Conservation (phyloP, 2,113 vertebrate genomes). For the Nymphicus hollandicus region DNA sequence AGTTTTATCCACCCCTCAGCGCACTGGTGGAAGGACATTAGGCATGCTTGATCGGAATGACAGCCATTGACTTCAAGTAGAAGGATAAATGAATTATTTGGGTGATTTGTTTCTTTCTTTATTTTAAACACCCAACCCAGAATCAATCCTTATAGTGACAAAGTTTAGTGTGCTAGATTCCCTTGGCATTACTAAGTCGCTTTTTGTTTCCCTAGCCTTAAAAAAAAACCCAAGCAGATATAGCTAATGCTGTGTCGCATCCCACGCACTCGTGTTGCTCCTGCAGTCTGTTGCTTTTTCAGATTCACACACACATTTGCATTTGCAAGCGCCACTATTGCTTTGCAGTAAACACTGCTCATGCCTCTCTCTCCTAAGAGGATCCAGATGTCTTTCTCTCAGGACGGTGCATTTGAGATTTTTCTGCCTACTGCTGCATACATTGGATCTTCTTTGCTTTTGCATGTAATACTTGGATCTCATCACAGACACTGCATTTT, state of each 20-base stretch:
- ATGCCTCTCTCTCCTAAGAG: background rate
- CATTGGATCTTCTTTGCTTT: background rate
- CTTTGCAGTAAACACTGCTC: constrained; percentile 46
- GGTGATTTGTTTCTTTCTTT: background rate
- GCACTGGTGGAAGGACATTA: background rate
- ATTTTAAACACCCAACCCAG: background rate
- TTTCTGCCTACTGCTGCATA: background rate
- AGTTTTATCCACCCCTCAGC: background rate
- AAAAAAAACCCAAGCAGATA: background rate
- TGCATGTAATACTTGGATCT: accelerated
- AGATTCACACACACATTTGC: constrained; percentile 47
- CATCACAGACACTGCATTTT: accelerated
- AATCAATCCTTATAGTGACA: background rate
- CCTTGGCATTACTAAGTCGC: background rate
- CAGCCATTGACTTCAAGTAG: background rate
- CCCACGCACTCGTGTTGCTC: constrained; percentile 28
- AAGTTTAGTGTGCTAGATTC: background rate
- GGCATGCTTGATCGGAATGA: background rate
- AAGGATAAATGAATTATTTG: background rate
- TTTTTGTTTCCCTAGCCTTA: background rate
- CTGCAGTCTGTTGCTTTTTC: constrained; percentile 60
- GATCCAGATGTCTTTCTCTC: constrained; percentile 31
- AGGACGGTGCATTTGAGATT: background rate
- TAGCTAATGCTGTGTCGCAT: constrained; percentile 8
- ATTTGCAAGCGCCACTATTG: constrained; percentile 51